These are phyloP conservation scores for Eulemur macaco DNA, from an alignment of 2,113 vertebrate species.

Conservation along the genomic window DNA sequence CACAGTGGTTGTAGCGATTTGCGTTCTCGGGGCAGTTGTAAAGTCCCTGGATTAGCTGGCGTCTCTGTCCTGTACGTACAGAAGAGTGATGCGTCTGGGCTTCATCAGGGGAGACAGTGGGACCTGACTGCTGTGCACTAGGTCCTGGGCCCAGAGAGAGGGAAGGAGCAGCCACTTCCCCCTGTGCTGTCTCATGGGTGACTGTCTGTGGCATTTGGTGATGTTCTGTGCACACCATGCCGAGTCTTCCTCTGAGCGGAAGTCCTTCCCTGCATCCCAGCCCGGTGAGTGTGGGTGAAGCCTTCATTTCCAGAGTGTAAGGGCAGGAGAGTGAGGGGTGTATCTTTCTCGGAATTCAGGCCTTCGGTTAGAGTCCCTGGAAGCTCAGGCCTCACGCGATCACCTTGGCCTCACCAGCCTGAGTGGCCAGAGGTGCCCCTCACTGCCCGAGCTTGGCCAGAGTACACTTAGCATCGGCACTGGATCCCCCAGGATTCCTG, in stretches of 20 bases:
- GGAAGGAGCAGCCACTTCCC: not conserved
- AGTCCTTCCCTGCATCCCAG: not conserved
- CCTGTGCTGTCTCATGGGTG: not conserved
- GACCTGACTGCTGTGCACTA: too few species aligned
- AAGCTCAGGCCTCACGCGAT: not conserved
- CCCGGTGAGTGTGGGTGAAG: fast-evolving
- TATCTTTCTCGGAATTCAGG: not conserved
- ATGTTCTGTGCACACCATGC: not conserved
- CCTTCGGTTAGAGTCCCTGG: not conserved
- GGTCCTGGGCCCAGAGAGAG: not conserved
- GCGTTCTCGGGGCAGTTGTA: not conserved
- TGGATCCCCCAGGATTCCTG: not conserved
- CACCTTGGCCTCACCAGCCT: not conserved
- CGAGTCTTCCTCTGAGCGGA: not conserved
- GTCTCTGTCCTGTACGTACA: fast-evolving
- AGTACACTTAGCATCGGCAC: too few species aligned
- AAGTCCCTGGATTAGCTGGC: not conserved
- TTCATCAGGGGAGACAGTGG: not conserved
- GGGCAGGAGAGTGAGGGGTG: not conserved
- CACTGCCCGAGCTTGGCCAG: not conserved
- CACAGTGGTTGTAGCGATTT: too few species aligned
- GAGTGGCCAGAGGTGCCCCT: not conserved
- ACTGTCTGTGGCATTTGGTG: not conserved
- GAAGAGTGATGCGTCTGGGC: not conserved
- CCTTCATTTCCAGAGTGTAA: not conserved